Evolutionary conservation across 2,113 vertebrate species (phyloP), one percentile per base, ranked within the genome.

Genomic region (Limanda limanda): DNA sequence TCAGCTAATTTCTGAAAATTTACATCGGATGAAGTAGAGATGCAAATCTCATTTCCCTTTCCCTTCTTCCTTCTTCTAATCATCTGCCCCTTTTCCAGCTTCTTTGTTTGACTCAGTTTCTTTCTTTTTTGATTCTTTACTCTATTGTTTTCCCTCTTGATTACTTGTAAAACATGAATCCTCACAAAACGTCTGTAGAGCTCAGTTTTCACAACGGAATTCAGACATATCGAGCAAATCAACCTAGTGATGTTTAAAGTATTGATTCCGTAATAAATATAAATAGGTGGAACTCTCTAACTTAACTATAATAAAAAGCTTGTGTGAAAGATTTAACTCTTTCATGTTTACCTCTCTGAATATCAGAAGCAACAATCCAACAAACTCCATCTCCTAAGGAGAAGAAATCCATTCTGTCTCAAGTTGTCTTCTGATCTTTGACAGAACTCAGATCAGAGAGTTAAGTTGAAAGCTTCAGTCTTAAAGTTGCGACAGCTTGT

Each of bases 11-110:
- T 6, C 20, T 68, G 35, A 24, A 24, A n/a, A 66, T 86, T 78
- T 76, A 10, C 60, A 74, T 76, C 23, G 20, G 51, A 31, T 31
- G 31, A 31, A 31, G 67, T 21, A 23, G 13, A 57, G 13, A 79
- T 79, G 62, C 76, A 79, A 77, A 84, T 77, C 12, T 59, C 45
- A 48, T 45, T 37, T 57, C 20, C 23, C 12, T 23, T 25, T 62
- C 56, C 56, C 37, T 21, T 17, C 42, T 67, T 54, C 56, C 13
- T 7, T 54, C 47, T 11, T 54, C 51, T 54, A 11, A 54, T 54
- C 18, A 10, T 10, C 51, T n/a, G 18, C 15, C 5, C 15, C 2
- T 51, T 51, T 51, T 1, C 6, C 48, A 51, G 5, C 48, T 47
- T 47, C 45, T 13, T 51, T 51, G 17, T 20, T 18, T 17, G 17